These are phyloP conservation scores for Perca schrenkii DNA, from an alignment of 2,113 vertebrate genomes.

Conservation along the genomic window DNA sequence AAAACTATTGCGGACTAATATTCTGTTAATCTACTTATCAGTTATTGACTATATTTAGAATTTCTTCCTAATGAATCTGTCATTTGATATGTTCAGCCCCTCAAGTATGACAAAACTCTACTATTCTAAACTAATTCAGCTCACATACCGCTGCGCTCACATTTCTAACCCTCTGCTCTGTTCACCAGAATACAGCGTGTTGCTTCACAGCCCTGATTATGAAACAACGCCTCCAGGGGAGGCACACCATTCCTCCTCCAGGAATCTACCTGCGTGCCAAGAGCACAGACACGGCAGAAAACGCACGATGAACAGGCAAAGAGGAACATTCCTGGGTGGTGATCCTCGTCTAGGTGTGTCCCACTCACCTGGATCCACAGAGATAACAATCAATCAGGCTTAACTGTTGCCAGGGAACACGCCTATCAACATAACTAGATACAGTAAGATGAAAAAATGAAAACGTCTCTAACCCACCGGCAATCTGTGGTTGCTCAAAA, in stretches of 20 bases:
- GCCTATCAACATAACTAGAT: slow-evolving; percentile 12
- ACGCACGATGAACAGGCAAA: slow-evolving; percentile 20
- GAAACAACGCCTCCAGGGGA: slow-evolving; percentile 57
- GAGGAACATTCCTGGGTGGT: slow-evolving; percentile 71
- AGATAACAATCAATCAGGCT: slow-evolving; percentile 47
- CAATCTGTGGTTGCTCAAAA: slow-evolving; percentile 22
- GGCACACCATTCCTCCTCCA: slow-evolving; percentile 53
- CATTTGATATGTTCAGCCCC: neutral
- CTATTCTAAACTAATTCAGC: neutral
- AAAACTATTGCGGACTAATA: neutral
- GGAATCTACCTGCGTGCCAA: slow-evolving; percentile 56
- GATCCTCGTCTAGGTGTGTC: slow-evolving; percentile 69
- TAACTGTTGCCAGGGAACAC: slow-evolving; percentile 51
- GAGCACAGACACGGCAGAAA: neutral
- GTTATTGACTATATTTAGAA: neutral
- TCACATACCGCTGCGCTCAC: neutral
- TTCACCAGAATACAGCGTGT: neutral
- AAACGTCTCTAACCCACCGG: slow-evolving; percentile 5
- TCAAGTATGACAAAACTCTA: neutral
- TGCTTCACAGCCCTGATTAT: slow-evolving; percentile 49
- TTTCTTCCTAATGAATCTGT: neutral
- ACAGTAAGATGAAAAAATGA: neutral
- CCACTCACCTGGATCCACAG: slow-evolving; percentile 45
- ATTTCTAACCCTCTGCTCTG: slow-evolving; percentile 8
- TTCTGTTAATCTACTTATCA: neutral